Percentiles rank a stretch among this genome's conserved stretches.
These are phyloP conservation scores for Patiria pectinifera DNA, from an alignment of 53 echinoderm and acorn worm genomes.

Conservation along the genomic window DNA sequence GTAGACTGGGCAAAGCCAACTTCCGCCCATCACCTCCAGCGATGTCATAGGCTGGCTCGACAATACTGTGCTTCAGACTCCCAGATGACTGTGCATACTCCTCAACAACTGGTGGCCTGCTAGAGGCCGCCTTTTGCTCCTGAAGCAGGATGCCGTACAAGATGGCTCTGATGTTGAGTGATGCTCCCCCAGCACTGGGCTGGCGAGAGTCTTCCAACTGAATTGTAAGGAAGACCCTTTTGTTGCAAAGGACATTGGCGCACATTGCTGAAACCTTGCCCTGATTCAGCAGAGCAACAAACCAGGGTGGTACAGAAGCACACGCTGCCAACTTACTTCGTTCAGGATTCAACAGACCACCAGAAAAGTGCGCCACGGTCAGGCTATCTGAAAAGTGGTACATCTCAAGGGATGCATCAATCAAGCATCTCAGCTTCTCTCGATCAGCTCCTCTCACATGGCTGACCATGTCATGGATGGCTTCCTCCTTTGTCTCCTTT, in stretches of 20 bases:
- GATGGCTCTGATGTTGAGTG: constrained; percentile 46
- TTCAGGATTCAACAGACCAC: neutral
- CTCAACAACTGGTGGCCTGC: constrained; percentile 15
- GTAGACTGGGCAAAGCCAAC: constrained; percentile 48
- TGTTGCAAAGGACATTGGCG: constrained; percentile 72
- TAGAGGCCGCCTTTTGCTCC: neutral
- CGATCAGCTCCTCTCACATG: constrained; percentile 18
- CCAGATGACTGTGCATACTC: constrained; percentile 20
- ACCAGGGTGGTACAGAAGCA: constrained; percentile 64
- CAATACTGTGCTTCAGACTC: constrained; percentile 14
- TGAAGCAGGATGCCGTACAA: constrained; percentile 63
- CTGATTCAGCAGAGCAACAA: constrained; percentile 50
- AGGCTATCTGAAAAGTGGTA: constrained; percentile 51
- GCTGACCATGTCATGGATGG: constrained; percentile 62
- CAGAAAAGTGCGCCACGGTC: constrained; percentile 20
- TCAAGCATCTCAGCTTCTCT: constrained; percentile 18
- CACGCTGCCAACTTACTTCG: constrained; percentile 44
- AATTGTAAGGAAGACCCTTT: constrained; percentile 56
- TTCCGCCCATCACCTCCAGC: constrained; percentile 16
- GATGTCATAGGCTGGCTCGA: constrained; percentile 46
- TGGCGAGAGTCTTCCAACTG: constrained; percentile 71
- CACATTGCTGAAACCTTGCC: constrained; percentile 57
- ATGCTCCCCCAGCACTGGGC: constrained; percentile 50
- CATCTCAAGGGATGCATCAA: constrained; percentile 74
- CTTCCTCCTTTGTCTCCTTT: constrained; percentile 53